Percentiles rank a stretch among this genome's conserved stretches.
phyloP scores from a whole-genome alignment of 2,888 invertebrate genomes.

The Zhengitettix transpicula region DNA sequence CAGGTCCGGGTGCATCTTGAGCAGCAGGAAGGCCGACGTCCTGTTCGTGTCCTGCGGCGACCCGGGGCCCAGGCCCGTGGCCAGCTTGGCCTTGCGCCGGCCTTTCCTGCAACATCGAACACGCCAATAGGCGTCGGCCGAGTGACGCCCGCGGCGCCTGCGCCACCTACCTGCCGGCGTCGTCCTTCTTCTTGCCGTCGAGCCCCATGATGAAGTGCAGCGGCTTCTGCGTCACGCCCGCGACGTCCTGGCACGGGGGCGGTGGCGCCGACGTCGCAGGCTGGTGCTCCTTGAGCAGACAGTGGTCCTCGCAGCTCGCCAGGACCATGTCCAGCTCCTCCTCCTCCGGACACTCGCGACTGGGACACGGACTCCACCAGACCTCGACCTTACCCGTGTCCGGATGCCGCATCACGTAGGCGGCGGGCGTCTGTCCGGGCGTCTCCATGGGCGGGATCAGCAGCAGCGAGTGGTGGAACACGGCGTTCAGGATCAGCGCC shows the following conservation, averaged over 20 bases:
- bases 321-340: slow-evolving; percentile 55
- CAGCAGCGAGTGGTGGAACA: slow-evolving; percentile 63
- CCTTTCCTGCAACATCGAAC: neutral
- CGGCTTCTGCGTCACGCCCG: neutral
- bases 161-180: neutral
- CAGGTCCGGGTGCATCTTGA: slow-evolving; percentile 57
- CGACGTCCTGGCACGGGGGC: neutral
- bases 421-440: slow-evolving; percentile 55
- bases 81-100: neutral
- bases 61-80: neutral
- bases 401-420: slow-evolving; percentile 60
- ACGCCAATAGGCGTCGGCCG: too few species aligned
- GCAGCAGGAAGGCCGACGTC: slow-evolving; percentile 34
- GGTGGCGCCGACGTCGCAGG: neutral
- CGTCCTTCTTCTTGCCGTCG: neutral
- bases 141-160: neutral
- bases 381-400: slow-evolving; percentile 53
- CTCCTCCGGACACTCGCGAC: slow-evolving; percentile 59
- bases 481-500: slow-evolving; percentile 57
- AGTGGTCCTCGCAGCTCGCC: slow-evolving; percentile 56
- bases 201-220: neutral
- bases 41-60: too few species aligned
- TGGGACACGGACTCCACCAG: slow-evolving; percentile 74
- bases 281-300: slow-evolving; percentile 28
- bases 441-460: slow-evolving; percentile 65